These are phyloP conservation scores for Spondyliosoma cantharus DNA, from an alignment of 2,797 vertebrate genomes.

Conservation along the genomic window DNA sequence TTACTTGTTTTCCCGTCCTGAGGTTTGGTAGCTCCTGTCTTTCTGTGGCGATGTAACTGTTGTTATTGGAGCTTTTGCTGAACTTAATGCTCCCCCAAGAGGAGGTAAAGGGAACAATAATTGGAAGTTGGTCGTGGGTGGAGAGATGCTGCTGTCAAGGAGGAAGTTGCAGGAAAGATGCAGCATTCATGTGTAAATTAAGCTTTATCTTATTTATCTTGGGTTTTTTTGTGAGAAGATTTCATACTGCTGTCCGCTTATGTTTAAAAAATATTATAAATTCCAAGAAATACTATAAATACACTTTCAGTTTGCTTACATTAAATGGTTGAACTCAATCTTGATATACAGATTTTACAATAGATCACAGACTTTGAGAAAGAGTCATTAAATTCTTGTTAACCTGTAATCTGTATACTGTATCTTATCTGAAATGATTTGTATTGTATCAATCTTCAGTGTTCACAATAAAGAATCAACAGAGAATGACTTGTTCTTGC, in stretches of 20 bases:
- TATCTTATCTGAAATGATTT: slow-evolving; percentile 54
- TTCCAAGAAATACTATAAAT: slow-evolving; percentile 15
- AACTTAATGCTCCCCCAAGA: background rate
- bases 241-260: slow-evolving; percentile 22
- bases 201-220: background rate
- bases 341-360: slow-evolving; percentile 32
- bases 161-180: background rate
- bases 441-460: slow-evolving; percentile 60
- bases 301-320: background rate
- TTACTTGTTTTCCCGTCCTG: background rate
- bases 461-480: slow-evolving; percentile 66
- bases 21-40: background rate
- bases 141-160: background rate
- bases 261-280: background rate
- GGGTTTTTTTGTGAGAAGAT: background rate
- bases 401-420: slow-evolving; percentile 53
- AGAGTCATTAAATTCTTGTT: slow-evolving; percentile 28
- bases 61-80: slow-evolving; percentile 3
- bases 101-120: background rate
- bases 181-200: background rate
- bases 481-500: background rate
- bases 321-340: background rate
- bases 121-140: background rate
- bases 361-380: slow-evolving; percentile 31
- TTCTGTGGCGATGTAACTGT: background rate